Conservation (phyloP, 2,113 vertebrate genomes). For the Upupa epops region DNA sequence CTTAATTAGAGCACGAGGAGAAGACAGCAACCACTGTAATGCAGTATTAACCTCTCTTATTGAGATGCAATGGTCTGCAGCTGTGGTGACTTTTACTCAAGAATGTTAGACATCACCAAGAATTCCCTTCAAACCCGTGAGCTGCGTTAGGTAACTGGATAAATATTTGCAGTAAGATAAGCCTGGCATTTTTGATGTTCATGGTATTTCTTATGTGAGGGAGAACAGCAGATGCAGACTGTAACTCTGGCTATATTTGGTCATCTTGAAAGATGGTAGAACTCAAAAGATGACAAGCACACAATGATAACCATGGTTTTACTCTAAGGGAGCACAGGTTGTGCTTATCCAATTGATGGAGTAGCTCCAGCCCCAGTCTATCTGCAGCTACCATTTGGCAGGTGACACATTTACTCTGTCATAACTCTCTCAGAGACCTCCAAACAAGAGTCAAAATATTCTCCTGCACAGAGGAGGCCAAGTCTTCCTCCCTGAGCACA, state of each 20-base stretch:
- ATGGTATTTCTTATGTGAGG: not conserved
- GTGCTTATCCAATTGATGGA: not conserved
- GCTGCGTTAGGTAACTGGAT: not conserved
- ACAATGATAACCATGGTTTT: not conserved
- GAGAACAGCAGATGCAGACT: not conserved
- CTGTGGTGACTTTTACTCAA: not conserved
- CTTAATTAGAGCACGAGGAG: not conserved
- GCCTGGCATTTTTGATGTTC: not conserved
- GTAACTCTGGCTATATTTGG: not conserved
- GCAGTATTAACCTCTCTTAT: not conserved
- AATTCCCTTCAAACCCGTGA: not conserved
- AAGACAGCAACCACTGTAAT: not conserved
- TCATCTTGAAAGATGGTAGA: not conserved
- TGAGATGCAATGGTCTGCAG: not conserved
- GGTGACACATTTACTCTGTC: not conserved
- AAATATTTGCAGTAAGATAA: slow-evolving; percentile 29
- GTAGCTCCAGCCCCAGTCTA: not conserved
- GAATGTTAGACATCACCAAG: not conserved
- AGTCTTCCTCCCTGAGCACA: not conserved
- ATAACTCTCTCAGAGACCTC: not conserved
- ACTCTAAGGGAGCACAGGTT: not conserved
- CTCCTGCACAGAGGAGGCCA: not conserved
- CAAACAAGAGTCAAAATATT: not conserved
- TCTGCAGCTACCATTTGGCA: not conserved
- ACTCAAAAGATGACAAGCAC: not conserved